phyloP scores from a whole-genome alignment of 2,113 vertebrate species.

The Rafetus swinhoei region DNA sequence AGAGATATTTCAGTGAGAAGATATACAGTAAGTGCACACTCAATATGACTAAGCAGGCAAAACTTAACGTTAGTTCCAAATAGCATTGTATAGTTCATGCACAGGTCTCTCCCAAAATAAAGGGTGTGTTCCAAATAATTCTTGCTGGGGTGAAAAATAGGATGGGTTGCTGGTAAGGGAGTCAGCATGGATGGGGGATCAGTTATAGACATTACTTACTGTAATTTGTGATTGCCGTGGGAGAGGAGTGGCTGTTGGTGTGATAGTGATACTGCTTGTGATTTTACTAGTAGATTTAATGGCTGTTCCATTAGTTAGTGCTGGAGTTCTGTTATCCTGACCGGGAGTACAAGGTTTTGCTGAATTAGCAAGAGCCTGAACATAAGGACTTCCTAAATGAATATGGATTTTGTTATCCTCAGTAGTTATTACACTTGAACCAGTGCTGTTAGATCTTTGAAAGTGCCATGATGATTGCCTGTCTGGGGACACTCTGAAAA shows the following conservation, averaged over 20 bases:
- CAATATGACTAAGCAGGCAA: conserved; percentile 83
- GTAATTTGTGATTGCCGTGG: conserved; percentile 96
- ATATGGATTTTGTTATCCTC: conserved; percentile 99
- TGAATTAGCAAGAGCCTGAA: conserved; percentile 86
- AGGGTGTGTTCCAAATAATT: conserved; percentile 70
- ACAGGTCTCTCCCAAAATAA: conserved; percentile 82
- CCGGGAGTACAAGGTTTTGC: conserved; percentile 79
- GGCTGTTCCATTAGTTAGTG: conserved; percentile 84
- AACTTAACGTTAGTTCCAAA: conserved; percentile 76
- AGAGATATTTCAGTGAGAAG: conserved; percentile 85
- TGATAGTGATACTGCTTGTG: conserved; percentile 98
- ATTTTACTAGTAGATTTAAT: conserved; percentile 92
- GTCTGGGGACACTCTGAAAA: conserved; percentile 93
- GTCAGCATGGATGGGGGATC: conserved; percentile 79
- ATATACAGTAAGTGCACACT: conserved; percentile 95
- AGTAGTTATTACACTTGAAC: conserved; percentile 95
- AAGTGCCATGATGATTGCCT: conserved; percentile 92
- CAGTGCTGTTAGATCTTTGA: conserved; percentile 92
- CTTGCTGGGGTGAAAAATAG: conserved; percentile 73
- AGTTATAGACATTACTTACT: conserved; percentile 98
- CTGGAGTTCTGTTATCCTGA: conserved; percentile 89
- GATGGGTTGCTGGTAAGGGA: conserved; percentile 75
- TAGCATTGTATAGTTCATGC: conserved; percentile 84
- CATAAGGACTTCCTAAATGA: conserved; percentile 93
- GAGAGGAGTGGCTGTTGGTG: conserved; percentile 91